A percentile compares a stretch with the other conserved stretches of the same genome.
These are phyloP conservation scores for Hirudinaria manillensis DNA, from an alignment of 2,888 invertebrate species.

Conservation along the genomic window DNA sequence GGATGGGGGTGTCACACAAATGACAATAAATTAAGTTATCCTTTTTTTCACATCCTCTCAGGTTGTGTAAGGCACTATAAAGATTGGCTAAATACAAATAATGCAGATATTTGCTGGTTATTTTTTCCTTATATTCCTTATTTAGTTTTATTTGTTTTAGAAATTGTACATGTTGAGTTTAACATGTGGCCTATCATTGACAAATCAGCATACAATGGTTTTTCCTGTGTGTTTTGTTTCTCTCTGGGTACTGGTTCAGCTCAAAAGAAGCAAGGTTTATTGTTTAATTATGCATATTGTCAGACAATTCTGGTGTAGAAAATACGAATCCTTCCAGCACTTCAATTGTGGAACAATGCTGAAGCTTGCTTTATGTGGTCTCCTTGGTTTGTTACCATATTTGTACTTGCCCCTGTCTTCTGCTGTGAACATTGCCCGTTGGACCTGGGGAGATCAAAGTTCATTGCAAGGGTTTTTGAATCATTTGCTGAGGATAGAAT, in stretches of 20 bases:
- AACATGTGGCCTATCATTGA: conserved; percentile 47
- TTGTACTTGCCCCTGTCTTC: conserved; percentile 49
- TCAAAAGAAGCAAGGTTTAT: conserved; percentile 37
- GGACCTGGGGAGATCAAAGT: conserved; percentile 53
- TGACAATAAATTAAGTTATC: too few relatives aligned
- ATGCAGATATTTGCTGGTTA: too few relatives aligned
- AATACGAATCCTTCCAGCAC: conserved; percentile 5
- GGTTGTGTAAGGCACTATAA: too few relatives aligned
- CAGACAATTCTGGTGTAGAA: neutral
- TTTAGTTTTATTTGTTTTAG: conserved; percentile 39
- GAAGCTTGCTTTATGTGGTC: conserved; percentile 16
- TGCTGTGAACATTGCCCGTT: conserved; percentile 42
- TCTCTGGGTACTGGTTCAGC: conserved; percentile 43
- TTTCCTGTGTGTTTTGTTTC: conserved; percentile 45
- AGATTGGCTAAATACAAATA: neutral
- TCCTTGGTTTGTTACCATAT: conserved; percentile 47
- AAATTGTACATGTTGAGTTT: conserved; percentile 44
- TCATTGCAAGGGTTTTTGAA: conserved; percentile 46
- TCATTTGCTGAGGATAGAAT: conserved; percentile 48
- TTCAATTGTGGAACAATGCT: conserved; percentile 19
- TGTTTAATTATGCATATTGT: neutral
- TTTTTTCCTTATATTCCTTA: neutral
- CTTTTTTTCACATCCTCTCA: too few relatives aligned
- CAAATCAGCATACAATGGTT: conserved; percentile 51
- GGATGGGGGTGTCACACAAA: neutral